Conservation (phyloP, 2,797 vertebrate genomes). For the Stomatorhinus walkeri region DNA sequence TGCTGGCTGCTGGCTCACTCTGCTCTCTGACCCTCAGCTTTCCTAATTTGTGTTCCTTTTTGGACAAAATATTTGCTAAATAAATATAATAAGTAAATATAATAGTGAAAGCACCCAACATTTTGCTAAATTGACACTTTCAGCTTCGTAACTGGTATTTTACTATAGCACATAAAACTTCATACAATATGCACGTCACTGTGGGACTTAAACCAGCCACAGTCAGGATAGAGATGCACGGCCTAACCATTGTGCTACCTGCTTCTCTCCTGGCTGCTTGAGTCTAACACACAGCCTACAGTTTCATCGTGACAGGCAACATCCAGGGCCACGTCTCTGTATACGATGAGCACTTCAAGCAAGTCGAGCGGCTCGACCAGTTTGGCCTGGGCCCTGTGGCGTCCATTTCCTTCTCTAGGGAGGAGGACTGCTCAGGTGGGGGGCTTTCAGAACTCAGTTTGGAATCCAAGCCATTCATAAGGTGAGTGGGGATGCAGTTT, state of each 20-base stretch:
- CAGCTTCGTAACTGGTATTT: neutral
- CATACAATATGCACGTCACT: neutral
- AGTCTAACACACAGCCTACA: slow-evolving; percentile 13
- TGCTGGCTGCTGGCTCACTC: neutral
- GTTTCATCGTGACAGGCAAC: slow-evolving; percentile 77
- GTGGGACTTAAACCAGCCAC: neutral
- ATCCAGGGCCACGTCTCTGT: slow-evolving; percentile 70
- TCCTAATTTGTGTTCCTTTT: neutral
- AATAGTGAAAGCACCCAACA: neutral
- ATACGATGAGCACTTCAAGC: slow-evolving; percentile 62
- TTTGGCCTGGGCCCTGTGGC: slow-evolving; percentile 63
- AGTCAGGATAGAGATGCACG: neutral
- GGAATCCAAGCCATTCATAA: slow-evolving; percentile 48
- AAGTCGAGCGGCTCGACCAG: slow-evolving; percentile 61
- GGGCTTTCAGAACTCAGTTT: slow-evolving; percentile 42
- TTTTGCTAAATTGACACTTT: neutral
- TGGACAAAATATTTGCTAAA: neutral
- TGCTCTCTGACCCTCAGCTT: neutral
- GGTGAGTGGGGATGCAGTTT: slow-evolving; percentile 53
- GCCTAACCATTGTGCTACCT: neutral
- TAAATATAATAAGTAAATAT: neutral
- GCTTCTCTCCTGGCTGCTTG: neutral
- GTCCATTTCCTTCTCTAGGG: slow-evolving; percentile 77
- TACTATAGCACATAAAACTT: neutral
- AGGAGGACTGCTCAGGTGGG: slow-evolving; percentile 20